Evolutionary conservation across 2,113 vertebrate species (phyloP), one percentile per base, ranked within the genome.

Genomic region (Cnemophilus loriae): DNA sequence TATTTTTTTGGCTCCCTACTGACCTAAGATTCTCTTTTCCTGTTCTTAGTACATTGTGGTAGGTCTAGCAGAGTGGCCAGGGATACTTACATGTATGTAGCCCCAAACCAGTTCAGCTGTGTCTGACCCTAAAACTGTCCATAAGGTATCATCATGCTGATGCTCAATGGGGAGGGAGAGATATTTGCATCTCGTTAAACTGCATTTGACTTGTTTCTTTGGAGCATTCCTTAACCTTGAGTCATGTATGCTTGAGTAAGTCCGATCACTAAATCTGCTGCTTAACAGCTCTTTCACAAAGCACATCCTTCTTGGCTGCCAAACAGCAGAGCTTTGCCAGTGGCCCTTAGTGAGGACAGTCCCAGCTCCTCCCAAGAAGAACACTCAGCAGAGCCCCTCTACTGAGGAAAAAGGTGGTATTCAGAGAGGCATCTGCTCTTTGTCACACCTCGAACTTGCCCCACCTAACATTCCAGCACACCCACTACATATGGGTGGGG

Each of bases 381-480:
- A 11, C 4, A 1, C 24, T 79, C 20, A 2, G 41, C 46, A 60
- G 35, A 35, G 20, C 35, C 47, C 11, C 13, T 79, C 41, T 87
- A 5, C 42, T 24, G 1, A 13, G 13, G 63, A 32, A 55, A 20
- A 21, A 18, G 10, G 11, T 68, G 59, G 2, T 56, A 8, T 79
- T 91, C 65, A 39, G 35, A 53, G 52, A 63, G 91, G 11, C 21
- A 52, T 85, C 39, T 89, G 68, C 70, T 67, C 52, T 64, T 63
- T 74, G 69, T 59, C 44, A 27, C 87, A 71, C 78, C 65, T 93
- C 5, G 0, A 6, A 1, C 20, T 70, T 79, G 89, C 91, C 89
- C 61, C 63, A 87, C 89, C 91, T 94, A 57, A 49, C 1, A 68
- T 95, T 81, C 79, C 80, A 92, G 63, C 78, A 59, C 81, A 89